Percentiles rank a stretch among this genome's conserved stretches.
phyloP scores from a whole-genome alignment of 1,140 invertebrate genomes.

The Drosophila tani region DNA sequence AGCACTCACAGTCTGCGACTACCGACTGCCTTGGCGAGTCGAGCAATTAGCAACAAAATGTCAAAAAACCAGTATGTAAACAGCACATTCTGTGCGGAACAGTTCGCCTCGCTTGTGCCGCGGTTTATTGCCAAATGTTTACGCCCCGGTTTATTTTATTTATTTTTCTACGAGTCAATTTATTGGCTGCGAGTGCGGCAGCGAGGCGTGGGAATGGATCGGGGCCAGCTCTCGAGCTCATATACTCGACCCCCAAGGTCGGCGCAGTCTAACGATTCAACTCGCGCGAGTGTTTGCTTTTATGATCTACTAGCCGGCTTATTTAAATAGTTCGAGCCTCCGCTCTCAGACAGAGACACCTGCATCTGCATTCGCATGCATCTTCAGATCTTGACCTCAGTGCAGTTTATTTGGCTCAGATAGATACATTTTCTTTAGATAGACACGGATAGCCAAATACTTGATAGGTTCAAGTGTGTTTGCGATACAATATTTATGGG shows the following conservation, averaged over 20 bases:
- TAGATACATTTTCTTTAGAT: constrained; percentile 3
- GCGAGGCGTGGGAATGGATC: constrained; percentile 73
- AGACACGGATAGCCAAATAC: constrained; percentile 26
- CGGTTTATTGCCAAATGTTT: constrained; percentile 38
- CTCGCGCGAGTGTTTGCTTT: constrained; percentile 58
- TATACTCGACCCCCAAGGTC: constrained; percentile 52
- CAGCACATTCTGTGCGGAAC: constrained; percentile 44
- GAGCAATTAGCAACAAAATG: constrained; percentile 74
- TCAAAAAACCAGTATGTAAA: constrained; percentile 54
- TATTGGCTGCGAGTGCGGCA: constrained; percentile 65
- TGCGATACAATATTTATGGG: constrained; percentile 38
- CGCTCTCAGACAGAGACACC: constrained; percentile 19
- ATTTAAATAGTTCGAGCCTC: constrained; percentile 29
- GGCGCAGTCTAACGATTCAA: constrained; percentile 30
- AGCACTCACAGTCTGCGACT: constrained; percentile 37
- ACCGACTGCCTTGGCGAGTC: constrained; percentile 18
- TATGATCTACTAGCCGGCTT: constrained; percentile 59
- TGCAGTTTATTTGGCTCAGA: constrained; percentile 10
- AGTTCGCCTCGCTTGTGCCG: constrained; percentile 45
- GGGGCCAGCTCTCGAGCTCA: constrained; percentile 34
- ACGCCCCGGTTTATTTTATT: constrained; percentile 37
- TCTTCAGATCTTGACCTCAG: constrained; percentile 41
- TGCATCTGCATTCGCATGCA: constrained; percentile 15
- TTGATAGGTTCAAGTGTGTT: constrained; percentile 29
- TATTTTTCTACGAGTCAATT: constrained; percentile 53